These are phyloP conservation scores for Hippocampus abdominalis DNA, from an alignment of 2,113 vertebrate genomes.

Conservation along the genomic window DNA sequence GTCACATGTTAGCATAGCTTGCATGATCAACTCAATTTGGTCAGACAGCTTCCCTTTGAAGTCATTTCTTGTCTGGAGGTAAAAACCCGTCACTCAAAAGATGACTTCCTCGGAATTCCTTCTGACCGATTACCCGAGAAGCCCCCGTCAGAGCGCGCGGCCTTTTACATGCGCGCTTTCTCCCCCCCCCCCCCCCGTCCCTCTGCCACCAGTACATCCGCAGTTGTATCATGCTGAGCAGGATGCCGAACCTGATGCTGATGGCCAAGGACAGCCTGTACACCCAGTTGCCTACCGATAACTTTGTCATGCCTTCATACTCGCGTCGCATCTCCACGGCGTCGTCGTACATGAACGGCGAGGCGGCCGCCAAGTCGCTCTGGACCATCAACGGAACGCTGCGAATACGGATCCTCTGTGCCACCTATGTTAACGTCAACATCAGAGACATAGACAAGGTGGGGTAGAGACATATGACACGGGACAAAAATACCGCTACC, in stretches of 20 bases:
- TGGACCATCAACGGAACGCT: slow-evolving; percentile 89
- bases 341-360: slow-evolving; percentile 95
- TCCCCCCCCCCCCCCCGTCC: neutral
- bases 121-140: too few relatives aligned
- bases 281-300: slow-evolving; percentile 88
- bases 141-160: too few relatives aligned
- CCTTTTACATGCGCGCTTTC: too few relatives aligned
- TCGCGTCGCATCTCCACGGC: slow-evolving; percentile 96
- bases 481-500: neutral
- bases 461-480: slow-evolving; percentile 16
- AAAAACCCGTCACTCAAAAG: too few relatives aligned
- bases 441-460: slow-evolving; percentile 99
- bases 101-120: too few relatives aligned
- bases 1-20: neutral
- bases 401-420: slow-evolving; percentile 91
- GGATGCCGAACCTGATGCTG: slow-evolving; percentile 97
- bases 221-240: slow-evolving; percentile 95
- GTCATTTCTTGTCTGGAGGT: too few relatives aligned
- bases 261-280: slow-evolving; percentile 98
- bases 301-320: slow-evolving; percentile 94
- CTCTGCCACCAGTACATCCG: slow-evolving; percentile 83
- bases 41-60: too few relatives aligned
- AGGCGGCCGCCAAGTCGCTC: slow-evolving; percentile 88
- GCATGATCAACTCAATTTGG: neutral
- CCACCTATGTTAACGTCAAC: slow-evolving; percentile 98